These are phyloP conservation scores for Ferrisia virgata DNA, from an alignment of 2,888 invertebrate genomes.

Conservation along the genomic window DNA sequence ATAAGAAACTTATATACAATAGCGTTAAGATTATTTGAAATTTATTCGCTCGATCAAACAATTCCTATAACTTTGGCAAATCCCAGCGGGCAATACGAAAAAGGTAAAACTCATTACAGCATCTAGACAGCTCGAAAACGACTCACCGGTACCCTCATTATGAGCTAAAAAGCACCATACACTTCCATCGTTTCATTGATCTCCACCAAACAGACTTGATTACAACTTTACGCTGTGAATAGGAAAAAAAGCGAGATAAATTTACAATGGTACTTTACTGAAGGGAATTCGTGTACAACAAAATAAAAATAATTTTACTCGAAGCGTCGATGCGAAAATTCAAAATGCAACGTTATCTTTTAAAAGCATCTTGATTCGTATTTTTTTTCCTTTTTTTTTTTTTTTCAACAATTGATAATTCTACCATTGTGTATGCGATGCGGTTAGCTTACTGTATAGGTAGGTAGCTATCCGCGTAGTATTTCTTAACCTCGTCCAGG, in stretches of 20 bases:
- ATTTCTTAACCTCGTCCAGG: background rate
- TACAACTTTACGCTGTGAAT: background rate
- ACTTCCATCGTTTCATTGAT: slow-evolving; percentile 23
- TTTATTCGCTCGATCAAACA: slow-evolving; percentile 16
- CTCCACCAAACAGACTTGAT: background rate
- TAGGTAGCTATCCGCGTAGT: background rate
- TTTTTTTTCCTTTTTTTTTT: background rate
- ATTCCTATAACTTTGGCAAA: background rate
- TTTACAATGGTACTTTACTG: background rate
- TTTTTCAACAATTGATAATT: background rate
- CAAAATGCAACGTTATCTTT: slow-evolving; percentile 18
- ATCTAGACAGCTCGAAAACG: slow-evolving; percentile 23
- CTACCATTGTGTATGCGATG: background rate
- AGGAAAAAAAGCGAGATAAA: background rate
- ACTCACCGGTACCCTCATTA: slow-evolving; percentile 25
- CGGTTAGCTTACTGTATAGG: background rate
- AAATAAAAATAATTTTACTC: slow-evolving; percentile 23
- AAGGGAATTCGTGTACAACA: background rate
- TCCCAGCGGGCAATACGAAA: slow-evolving; percentile 1
- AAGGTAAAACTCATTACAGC: slow-evolving; percentile 24
- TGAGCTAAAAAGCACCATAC: slow-evolving; percentile 15
- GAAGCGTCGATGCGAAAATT: slow-evolving; percentile 20
- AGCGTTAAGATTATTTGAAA: background rate
- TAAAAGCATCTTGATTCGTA: slow-evolving; percentile 6
- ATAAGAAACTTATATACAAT: background rate